Conservation (phyloP, 2,113 vertebrate species). For the Polypterus senegalus region DNA sequence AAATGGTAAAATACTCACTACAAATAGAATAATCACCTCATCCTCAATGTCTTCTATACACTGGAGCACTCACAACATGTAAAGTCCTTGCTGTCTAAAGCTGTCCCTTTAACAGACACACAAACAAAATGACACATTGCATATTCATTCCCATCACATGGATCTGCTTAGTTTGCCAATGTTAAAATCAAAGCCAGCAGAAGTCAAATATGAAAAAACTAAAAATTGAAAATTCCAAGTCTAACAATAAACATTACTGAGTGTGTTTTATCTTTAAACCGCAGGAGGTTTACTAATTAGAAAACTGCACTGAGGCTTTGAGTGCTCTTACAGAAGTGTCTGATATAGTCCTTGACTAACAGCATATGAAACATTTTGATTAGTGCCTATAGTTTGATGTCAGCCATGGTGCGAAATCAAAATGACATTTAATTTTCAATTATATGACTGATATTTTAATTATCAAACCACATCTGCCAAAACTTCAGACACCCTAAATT, state of each 20-base stretch:
- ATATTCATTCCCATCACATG: background rate
- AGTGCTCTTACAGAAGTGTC: conserved; percentile 13
- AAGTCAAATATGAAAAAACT: conserved; percentile 4
- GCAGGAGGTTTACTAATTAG: conserved; percentile 24
- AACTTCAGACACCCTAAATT: conserved; percentile 14
- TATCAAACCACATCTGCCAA: conserved; percentile 25
- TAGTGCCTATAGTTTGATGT: conserved; percentile 16
- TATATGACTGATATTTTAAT: conserved; percentile 32
- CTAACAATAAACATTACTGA: conserved; percentile 11
- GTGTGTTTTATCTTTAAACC: conserved; percentile 20
- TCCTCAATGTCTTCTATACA: background rate
- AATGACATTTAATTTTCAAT: conserved; percentile 30
- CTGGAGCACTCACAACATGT: background rate
- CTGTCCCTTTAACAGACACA: background rate
- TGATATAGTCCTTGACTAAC: conserved; percentile 20
- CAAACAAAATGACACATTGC: background rate
- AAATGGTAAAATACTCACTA: background rate
- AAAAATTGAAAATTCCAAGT: conserved; percentile 6
- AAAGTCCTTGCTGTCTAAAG: background rate
- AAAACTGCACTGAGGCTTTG: conserved; percentile 15
- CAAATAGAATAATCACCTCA: background rate
- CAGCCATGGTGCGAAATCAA: conserved; percentile 22
- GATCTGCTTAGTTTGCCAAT: conserved; percentile 1
- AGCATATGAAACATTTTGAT: conserved; percentile 17
- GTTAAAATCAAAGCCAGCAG: conserved; percentile 1